Conservation (phyloP, 2,797 vertebrate species). For the Sarcophilus harrisii region DNA sequence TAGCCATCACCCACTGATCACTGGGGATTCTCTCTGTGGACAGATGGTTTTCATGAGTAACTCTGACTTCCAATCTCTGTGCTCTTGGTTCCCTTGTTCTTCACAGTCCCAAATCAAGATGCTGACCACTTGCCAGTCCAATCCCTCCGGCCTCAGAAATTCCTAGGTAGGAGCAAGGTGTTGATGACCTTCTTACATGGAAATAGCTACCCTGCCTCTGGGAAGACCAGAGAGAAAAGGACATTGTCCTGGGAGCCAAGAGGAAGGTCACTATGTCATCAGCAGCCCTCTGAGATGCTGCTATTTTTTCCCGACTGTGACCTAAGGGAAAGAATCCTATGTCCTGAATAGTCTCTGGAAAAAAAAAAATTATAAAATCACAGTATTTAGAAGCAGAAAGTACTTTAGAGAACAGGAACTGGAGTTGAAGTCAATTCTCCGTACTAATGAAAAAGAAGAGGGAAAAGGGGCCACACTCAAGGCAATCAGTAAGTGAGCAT, state of each 20-base stretch:
- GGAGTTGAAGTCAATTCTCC: background rate
- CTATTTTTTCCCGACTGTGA: background rate
- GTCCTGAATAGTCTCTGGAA: background rate
- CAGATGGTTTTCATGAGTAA: too few species aligned
- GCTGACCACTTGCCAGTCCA: too few species aligned
- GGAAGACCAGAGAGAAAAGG: background rate
- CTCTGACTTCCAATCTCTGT: too few species aligned
- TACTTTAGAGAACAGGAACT: background rate
- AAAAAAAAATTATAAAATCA: background rate
- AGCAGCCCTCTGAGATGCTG: background rate
- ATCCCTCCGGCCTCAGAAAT: background rate
- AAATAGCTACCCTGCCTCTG: too few species aligned
- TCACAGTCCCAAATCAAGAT: too few species aligned
- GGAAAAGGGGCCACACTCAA: background rate
- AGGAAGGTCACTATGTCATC: background rate
- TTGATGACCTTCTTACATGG: background rate
- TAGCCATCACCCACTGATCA: too few species aligned
- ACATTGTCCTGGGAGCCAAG: background rate
- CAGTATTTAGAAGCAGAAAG: background rate
- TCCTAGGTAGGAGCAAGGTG: background rate
- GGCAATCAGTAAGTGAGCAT: background rate
- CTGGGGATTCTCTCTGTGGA: too few species aligned
- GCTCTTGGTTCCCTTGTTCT: too few species aligned
- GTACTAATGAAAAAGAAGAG: background rate
- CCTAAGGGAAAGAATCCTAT: background rate